These are phyloP conservation scores for Zaprionus nigranus DNA, from an alignment of 1,140 invertebrate genomes.

Conservation along the genomic window DNA sequence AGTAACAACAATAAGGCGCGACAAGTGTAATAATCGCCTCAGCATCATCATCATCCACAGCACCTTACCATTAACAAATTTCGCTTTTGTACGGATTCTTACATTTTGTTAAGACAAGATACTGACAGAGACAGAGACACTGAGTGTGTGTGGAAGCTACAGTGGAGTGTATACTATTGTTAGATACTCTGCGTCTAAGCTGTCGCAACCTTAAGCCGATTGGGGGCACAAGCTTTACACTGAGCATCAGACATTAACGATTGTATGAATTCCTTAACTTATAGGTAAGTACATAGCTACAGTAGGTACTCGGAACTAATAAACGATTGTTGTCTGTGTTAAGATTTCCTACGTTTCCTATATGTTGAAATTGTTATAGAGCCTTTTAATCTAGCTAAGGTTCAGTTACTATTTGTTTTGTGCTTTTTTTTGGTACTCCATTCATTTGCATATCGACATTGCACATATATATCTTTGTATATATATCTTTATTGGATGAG, in stretches of 20 bases:
- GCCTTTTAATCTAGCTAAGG: neutral
- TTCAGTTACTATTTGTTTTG: neutral
- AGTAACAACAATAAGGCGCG: conserved; percentile 32
- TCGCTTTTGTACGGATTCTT: neutral
- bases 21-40: conserved; percentile 60
- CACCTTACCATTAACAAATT: neutral
- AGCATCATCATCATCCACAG: conserved; percentile 8
- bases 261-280: no score
- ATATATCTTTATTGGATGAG: neutral
- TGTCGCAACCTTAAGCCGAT: neutral
- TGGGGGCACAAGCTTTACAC: no score
- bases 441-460: neutral
- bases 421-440: neutral
- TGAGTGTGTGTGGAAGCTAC: neutral
- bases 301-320: no score
- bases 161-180: neutral
- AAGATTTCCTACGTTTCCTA: no score
- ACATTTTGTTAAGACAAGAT: neutral
- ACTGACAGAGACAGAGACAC: neutral
- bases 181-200: neutral
- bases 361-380: neutral
- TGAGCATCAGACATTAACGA: no score
- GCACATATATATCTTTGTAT: neutral
- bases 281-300: no score
- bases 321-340: no score